Percentiles rank a stretch among this genome's conserved stretches.
phyloP scores from a whole-genome alignment of 2,797 vertebrate species.

The Acrossocheilus fasciatus region DNA sequence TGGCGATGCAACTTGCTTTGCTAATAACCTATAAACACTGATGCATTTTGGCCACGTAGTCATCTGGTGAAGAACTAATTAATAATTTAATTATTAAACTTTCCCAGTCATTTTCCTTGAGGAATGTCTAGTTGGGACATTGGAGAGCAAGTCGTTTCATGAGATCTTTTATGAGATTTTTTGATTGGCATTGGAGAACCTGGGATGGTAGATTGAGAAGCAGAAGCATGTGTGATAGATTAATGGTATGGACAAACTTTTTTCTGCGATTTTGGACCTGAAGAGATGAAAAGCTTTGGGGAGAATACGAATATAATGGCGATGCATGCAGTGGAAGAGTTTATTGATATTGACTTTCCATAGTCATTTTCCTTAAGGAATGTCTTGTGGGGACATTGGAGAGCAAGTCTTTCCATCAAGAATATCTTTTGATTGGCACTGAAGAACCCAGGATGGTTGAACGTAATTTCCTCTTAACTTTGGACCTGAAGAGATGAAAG shows the following conservation, averaged over 20 bases:
- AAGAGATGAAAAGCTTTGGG: neutral
- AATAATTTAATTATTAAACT: neutral
- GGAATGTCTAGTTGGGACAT: neutral
- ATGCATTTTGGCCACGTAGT: neutral
- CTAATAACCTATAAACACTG: constrained; percentile 24
- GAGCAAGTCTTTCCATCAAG: constrained; percentile 1
- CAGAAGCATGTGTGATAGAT: constrained; percentile 20
- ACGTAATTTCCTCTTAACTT: neutral
- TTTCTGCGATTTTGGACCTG: neutral
- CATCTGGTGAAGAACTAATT: neutral
- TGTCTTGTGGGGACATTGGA: neutral
- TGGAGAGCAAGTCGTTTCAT: neutral
- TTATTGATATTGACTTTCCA: neutral
- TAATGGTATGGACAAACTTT: neutral
- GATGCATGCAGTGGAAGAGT: neutral
- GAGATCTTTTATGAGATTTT: neutral
- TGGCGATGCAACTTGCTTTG: neutral
- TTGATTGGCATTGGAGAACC: neutral
- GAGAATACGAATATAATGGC: neutral
- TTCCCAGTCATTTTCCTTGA: neutral
- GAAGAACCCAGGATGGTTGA: neutral
- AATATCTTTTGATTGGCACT: neutral
- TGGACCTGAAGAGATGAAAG: neutral
- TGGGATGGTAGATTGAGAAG: neutral
- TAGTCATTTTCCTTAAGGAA: constrained; percentile 5